phyloP scores from a whole-genome alignment of 2,888 invertebrate species.

The Drosophila mayaguana region DNA sequence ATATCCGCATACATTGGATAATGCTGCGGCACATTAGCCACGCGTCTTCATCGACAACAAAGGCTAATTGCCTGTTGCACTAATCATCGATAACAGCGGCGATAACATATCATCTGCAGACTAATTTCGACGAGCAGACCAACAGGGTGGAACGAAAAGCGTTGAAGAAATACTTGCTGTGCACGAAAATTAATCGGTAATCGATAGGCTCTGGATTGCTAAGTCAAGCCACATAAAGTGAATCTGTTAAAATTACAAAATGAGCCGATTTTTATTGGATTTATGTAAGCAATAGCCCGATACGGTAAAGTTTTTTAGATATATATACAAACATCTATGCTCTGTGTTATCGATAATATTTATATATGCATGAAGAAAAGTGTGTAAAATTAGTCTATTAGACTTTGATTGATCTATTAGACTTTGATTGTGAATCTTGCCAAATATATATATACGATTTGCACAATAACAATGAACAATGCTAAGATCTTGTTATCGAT shows the following conservation, averaged over 20 bases:
- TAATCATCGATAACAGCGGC: constrained; percentile 5
- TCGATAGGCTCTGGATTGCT: no score
- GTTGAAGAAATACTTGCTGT: not conserved
- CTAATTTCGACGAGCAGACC: not conserved
- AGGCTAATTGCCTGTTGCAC: not conserved
- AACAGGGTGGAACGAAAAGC: not conserved
- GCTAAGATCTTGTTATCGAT: not conserved
- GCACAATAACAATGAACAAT: not conserved
- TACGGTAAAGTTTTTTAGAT: not conserved
- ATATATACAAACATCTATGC: not conserved
- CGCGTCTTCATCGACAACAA: constrained; percentile 1
- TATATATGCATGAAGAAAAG: not conserved
- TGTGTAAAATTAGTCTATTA: not conserved
- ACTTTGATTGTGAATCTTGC: no score
- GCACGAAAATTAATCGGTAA: not conserved
- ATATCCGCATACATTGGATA: constrained; percentile 26
- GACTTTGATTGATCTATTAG: no score
- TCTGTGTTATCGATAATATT: not conserved
- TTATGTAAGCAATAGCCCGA: no score
- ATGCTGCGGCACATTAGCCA: constrained; percentile 21
- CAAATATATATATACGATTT: no score
- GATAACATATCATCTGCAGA: not conserved
- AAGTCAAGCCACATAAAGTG: no score
- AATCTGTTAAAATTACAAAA: no score
- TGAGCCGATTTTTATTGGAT: no score